Evolutionary conservation across 1,140 invertebrate genomes (phyloP), one percentile per base, ranked within the genome.

Genomic region (Ruditapes philippinarum): DNA sequence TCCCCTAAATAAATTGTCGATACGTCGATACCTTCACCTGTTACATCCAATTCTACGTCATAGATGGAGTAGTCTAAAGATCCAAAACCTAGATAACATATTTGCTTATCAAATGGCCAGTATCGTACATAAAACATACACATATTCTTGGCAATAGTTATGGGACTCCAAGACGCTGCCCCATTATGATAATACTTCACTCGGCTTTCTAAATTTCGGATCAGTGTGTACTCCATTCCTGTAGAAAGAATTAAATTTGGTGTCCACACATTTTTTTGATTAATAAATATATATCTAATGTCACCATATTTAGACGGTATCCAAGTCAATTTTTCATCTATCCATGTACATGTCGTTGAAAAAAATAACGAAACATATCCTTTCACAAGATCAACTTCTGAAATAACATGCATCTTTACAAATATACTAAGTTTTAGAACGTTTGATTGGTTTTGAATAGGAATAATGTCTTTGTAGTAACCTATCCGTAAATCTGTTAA

Each of bases 101-200:
- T 49, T 45, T 89, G 88, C 49, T 51, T 84, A 54, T 89, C 88
- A n/a, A 89, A 89, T 17, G 88, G 88, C 54, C 57, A 89, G 31
- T 89, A 84, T 62, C 28, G 84, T 19, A 89, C 57, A 33, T 84
- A 45, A n/a, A 76, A 57, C 9, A 49, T 31, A 70, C 88, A 89
- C 4, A 31, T 54, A 36, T 31, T 38, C 7, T 62, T 19, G 12
- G 78, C 14, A 3, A 65, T 49, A 33, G 36, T 49, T 19, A 22
- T 36, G 38, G 85, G 73, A 7, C 14, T 42, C 31, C n/a, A 74
- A 5, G 19, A n/a, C 12, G 68, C 49, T 3, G 11, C 5, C 11
- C 82, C 82, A 25, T 85, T 45, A 14, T 45, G 5, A 45, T 57
- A 9, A 25, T 57, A 57, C 19, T n/a, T 57, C 25, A 57, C 25